Base-by-base conservation (phyloP, 2,797 vertebrate genomes). In the Streptopelia turtur region DNA sequence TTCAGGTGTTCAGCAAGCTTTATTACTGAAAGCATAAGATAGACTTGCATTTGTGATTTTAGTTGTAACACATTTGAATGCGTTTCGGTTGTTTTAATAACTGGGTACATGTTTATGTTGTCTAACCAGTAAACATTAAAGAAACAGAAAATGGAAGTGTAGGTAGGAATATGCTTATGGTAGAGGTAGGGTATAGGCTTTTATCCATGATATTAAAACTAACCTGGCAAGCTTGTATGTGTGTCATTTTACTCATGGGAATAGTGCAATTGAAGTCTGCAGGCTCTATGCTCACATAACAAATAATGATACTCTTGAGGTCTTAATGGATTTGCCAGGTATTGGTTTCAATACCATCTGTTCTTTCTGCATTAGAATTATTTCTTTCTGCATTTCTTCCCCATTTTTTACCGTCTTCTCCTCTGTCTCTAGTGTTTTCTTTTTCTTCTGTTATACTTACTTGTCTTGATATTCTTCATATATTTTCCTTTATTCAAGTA, bases 301-400 rank as follows among this genome's bases (percentile, higher is more conserved):
- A 75, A 93, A 47, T 93, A 90, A 94, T 37, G 35, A 82, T 83
- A 70, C 86, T 82, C 81, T 41, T 82, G 81, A 87, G 92, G 16
- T 93, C 81, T 77, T 93, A 95, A 95, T 97, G 94, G 35, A 3
- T 93, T 95, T 95, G 63, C 83, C 94, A 96, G 90, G 43, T 76
- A 70, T 5, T 76, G 22, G 33, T 14, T 90, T 90, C 65, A 90
- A 66, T 93, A 43, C 63, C 86, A 49, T 95, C 83, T 96, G 83
- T 79, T 95, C 77, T 92, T 93, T 95, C 56, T 93, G 71, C 60
- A 31, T 79, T 68, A 27, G 50, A 53, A 24, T 77, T 22, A 7
- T 56, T 70, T 84, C 18, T 72, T 68, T 66, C 41, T 77, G 16
- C 25, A 18, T 94, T 81, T 87, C 31, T 92, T 78, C 59, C 22